Evolutionary conservation across 2,888 invertebrate genomes (phyloP).

Genomic region (Mimumesa dahlbomi): DNA sequence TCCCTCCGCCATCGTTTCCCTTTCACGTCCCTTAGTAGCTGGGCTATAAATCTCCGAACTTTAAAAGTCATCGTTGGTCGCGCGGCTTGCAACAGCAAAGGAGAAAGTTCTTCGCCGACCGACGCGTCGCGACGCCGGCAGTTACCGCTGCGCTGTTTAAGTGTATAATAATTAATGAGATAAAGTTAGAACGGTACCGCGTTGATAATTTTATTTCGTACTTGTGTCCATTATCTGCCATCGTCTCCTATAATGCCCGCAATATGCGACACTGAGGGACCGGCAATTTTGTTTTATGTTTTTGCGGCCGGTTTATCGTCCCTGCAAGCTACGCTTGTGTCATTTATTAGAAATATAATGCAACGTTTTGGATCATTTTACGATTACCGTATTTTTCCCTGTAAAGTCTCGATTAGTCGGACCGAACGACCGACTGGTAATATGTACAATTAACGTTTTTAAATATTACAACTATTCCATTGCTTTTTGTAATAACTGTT

Average conservation of each 20-base stretch:
- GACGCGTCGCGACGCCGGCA: constrained; percentile 1
- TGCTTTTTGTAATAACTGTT: too few relatives aligned
- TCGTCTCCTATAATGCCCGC: constrained; percentile 31
- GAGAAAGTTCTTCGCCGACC: constrained; percentile 40
- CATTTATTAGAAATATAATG: too few relatives aligned
- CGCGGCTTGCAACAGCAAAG: constrained; percentile 42
- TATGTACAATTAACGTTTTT: too few relatives aligned
- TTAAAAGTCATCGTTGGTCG: constrained; percentile 58
- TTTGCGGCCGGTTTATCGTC: background rate
- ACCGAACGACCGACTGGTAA: too few relatives aligned
- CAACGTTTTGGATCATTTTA: too few relatives aligned
- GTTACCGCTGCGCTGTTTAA: constrained; percentile 39
- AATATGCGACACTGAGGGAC: constrained; percentile 23
- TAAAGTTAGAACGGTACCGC: constrained; percentile 32
- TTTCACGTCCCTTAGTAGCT: constrained; percentile 23
- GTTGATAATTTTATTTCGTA: constrained; percentile 49
- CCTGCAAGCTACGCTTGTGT: background rate
- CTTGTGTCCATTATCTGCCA: constrained; percentile 44
- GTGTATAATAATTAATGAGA: constrained; percentile 51
- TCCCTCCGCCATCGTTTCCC: constrained; percentile 4
- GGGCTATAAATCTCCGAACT: constrained; percentile 66
- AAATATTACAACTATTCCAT: too few relatives aligned
- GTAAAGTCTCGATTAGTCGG: too few relatives aligned
- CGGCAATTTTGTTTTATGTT: background rate
- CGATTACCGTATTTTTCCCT: too few relatives aligned